Base-by-base conservation (phyloP, 1,140 invertebrate genomes). In the Lutraria rhynchaena region DNA sequence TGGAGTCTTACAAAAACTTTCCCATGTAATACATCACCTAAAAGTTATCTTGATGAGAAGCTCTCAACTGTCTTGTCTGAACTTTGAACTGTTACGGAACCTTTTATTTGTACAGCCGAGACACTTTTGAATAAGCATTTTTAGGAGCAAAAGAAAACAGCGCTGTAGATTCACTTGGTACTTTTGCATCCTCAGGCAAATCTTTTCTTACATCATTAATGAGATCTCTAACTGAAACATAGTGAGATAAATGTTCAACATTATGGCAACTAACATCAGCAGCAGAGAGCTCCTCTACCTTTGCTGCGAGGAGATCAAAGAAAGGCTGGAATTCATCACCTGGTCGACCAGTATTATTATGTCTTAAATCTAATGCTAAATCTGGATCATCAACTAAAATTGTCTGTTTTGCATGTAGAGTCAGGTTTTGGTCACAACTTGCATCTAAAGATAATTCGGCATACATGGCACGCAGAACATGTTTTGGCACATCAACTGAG, bases 21-120 rank as follows among this genome's bases (percentile, higher is more conserved):
- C n/a, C n/a, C n/a, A n/a, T n/a, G n/a, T n/a, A n/a, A n/a, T n/a
- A n/a, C n/a, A n/a, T n/a, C n/a, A n/a, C n/a, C n/a, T n/a, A n/a
- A n/a, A n/a, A n/a, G n/a, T n/a, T n/a, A 61, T 86, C 76, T 3
- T n/a, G 7, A 46, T 86, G 85, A 31, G n/a, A 65, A 4, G 29
- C 1, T 13, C 81, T 44, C 0, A 77, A 51, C n/a, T 83, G 81
- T 44, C 84, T 15, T 5, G 75, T 76, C 46, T 83, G 84, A 1
- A 85, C 81, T 44, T 82, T 82, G 5, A 58, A 33, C 33, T 63
- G n/a, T 22, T 83, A 24, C 17, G 33, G 33, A 22, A 85, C 29
- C 9, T 27, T 19, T 22, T 70, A 44, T 29, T 70, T 80, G 22
- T 81, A 83, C 0, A 81, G 44, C 57, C 67, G 71, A 55, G 73